Conservation (phyloP, 2,113 vertebrate species). For the Asarcornis scutulata region DNA sequence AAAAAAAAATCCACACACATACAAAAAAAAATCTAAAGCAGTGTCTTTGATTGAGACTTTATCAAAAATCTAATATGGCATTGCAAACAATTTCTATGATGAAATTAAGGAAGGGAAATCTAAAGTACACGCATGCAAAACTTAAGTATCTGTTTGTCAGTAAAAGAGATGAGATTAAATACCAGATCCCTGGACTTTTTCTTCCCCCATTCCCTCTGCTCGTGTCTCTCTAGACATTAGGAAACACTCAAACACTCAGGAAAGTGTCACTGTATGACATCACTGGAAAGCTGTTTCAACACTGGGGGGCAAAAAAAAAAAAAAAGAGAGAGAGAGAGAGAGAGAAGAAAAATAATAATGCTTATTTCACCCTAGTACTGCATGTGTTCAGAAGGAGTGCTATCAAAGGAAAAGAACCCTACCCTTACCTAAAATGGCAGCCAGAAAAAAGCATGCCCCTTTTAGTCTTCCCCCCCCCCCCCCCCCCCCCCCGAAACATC, state of each 20-base stretch:
- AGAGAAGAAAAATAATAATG: too few species aligned
- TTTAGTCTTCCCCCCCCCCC: too few species aligned
- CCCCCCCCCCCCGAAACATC: accelerated
- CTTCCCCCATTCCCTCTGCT: neutral
- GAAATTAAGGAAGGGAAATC: neutral
- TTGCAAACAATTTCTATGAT: accelerated
- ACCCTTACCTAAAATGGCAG: neutral
- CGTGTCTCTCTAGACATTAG: neutral
- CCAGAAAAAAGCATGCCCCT: accelerated
- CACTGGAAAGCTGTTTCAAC: neutral
- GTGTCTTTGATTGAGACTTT: neutral
- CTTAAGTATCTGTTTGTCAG: neutral
- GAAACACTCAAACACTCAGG: neutral
- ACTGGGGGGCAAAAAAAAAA: accelerated
- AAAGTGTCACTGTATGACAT: neutral
- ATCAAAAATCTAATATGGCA: neutral
- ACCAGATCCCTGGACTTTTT: neutral
- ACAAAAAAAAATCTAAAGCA: too few species aligned
- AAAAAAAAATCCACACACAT: neutral
- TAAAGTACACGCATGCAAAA: neutral
- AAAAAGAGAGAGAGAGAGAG: accelerated
- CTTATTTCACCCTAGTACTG: neutral
- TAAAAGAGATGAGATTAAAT: neutral
- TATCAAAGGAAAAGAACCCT: too few species aligned
- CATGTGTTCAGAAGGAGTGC: neutral